Percentiles rank a stretch among this genome's conserved stretches.
Evolutionary conservation across 2,113 vertebrate species (phyloP).

Genomic region (Macquaria ambigua): DNA sequence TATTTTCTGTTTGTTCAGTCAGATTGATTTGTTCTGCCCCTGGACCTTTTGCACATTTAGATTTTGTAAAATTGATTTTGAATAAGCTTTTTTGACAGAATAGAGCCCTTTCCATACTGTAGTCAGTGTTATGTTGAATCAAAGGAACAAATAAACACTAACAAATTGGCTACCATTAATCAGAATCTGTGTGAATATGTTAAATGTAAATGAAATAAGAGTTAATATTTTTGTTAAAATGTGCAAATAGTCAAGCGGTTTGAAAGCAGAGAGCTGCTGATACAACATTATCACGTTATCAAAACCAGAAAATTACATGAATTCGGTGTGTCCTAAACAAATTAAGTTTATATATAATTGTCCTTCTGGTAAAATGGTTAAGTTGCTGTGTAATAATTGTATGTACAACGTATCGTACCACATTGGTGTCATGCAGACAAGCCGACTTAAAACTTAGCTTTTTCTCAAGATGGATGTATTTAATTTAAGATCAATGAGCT

Average conservation of each 20-base stretch:
- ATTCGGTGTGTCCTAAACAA: neutral
- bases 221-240: neutral
- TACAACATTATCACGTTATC: neutral
- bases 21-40: neutral
- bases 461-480: neutral
- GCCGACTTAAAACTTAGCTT: neutral
- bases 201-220: neutral
- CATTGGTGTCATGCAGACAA: neutral
- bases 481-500: neutral
- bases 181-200: neutral
- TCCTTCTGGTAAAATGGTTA: neutral
- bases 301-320: neutral
- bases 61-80: neutral
- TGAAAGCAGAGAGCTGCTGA: slow-evolving; percentile 19
- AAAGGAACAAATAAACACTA: neutral
- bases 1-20: slow-evolving; percentile 36
- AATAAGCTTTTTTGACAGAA: neutral
- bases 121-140: neutral
- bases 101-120: neutral
- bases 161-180: slow-evolving; percentile 6
- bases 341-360: neutral
- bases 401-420: neutral
- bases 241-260: slow-evolving; percentile 17
- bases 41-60: slow-evolving; percentile 40
- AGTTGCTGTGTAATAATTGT: neutral